Evolutionary conservation across 2,113 vertebrate species (phyloP).

Genomic region (Galbula dea): DNA sequence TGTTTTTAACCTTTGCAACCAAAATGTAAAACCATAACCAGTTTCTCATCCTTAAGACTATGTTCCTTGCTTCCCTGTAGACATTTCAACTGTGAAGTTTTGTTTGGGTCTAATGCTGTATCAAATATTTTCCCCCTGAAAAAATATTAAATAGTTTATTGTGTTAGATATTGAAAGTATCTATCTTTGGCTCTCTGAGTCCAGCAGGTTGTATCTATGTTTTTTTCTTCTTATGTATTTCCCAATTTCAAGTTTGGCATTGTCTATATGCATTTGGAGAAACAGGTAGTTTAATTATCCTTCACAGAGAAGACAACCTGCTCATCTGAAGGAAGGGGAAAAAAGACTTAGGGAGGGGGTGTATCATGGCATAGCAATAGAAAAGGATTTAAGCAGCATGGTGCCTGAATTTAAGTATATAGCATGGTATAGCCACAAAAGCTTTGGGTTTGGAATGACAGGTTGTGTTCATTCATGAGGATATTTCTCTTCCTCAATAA

Average conservation of each 20-base stretch:
- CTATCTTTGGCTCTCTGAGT: not conserved
- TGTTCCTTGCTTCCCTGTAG: not conserved
- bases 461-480: not conserved
- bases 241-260: not conserved
- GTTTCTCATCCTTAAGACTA: not conserved
- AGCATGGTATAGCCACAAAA: not conserved
- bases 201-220: not conserved
- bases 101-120: not conserved
- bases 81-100: not conserved
- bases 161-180: not conserved
- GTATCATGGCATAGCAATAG: not conserved
- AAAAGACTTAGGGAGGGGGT: not conserved
- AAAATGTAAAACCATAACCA: not conserved
- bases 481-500: not conserved
- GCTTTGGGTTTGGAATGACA: not conserved
- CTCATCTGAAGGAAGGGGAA: not conserved
- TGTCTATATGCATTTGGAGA: not conserved
- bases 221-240: not conserved
- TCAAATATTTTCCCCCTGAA: not conserved
- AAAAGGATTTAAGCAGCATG: not conserved
- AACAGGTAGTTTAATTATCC: not conserved
- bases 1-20: not conserved
- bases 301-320: not conserved
- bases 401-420: not conserved
- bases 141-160: not conserved